Conservation (phyloP, 37 sponge, comb jelly and placozoan species). For the Hormiphora californensis region DNA sequence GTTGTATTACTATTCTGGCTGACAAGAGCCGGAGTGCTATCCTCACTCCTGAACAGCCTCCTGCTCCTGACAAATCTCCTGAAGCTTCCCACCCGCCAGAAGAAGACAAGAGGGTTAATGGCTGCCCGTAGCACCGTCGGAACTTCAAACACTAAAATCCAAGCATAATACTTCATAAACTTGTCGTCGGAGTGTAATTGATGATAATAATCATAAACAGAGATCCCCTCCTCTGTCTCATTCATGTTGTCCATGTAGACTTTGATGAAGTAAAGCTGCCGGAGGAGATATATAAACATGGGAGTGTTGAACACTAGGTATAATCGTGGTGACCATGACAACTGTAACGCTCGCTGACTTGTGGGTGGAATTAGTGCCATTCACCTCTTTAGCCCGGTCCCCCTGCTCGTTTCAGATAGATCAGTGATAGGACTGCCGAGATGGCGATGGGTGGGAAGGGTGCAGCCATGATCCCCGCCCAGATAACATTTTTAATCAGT, state of each 20-base stretch:
- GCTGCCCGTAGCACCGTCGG: not conserved
- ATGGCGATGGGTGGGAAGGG: not conserved
- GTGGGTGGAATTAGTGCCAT: no score
- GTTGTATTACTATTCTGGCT: no score
- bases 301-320: no score
- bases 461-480: not conserved
- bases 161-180: conserved; percentile 16
- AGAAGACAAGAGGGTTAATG: conserved; percentile 34
- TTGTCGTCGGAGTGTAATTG: not conserved
- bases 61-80: not conserved
- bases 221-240: not conserved
- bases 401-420: conserved; percentile 14
- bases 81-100: conserved; percentile 24
- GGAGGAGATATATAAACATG: conserved; percentile 16
- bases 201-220: not conserved
- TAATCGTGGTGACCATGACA: no score
- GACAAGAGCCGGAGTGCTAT: no score
- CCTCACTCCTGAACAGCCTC: no score
- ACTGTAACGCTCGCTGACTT: no score
- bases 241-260: not conserved
- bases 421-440: not conserved
- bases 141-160: conserved; percentile 27
- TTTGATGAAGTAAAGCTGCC: not conserved
- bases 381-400: no score
- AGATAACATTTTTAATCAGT: not conserved